phyloP scores from a whole-genome alignment of 2,113 vertebrate genomes.

The Myrmophylax atrothorax region DNA sequence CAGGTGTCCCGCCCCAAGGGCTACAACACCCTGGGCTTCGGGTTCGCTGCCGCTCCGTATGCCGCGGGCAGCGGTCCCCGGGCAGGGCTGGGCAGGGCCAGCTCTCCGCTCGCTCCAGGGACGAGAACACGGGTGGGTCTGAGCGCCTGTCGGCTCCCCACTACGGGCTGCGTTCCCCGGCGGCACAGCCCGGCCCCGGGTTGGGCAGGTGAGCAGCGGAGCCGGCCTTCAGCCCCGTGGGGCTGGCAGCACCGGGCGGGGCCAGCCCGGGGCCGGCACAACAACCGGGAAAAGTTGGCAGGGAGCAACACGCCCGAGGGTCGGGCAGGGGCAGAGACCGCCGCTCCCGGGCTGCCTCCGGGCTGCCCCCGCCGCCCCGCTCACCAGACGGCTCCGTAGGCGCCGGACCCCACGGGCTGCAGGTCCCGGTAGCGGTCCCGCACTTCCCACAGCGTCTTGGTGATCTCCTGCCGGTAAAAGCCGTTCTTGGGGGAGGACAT shows the following conservation, averaged over 20 bases:
- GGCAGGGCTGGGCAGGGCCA: not conserved
- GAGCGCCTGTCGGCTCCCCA: not conserved
- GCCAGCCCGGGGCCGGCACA: not conserved
- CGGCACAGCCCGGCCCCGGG: no score
- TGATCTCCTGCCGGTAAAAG: conserved; percentile 88
- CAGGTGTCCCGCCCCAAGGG: not conserved
- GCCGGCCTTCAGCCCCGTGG: not conserved
- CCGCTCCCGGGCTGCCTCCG: not conserved
- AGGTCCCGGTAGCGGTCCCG: conserved; percentile 87
- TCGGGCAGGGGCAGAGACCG: not conserved
- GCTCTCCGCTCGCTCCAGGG: not conserved
- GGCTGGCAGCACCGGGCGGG: not conserved
- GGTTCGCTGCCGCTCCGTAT: not conserved
- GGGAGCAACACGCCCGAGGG: not conserved
- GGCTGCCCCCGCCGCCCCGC: not conserved
- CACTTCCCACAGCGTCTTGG: conserved; percentile 89
- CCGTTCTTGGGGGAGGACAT: conserved; percentile 70
- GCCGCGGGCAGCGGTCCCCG: not conserved
- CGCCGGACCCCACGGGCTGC: conserved; percentile 88
- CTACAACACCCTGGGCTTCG: not conserved
- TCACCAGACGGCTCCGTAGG: conserved; percentile 93
- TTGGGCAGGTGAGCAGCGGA: not conserved
- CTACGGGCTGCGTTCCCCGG: not conserved
- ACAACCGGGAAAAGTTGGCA: not conserved
- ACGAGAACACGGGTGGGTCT: not conserved